These are phyloP conservation scores for Bugulina stolonifera DNA, from an alignment of 2,888 invertebrate species.

Conservation along the genomic window DNA sequence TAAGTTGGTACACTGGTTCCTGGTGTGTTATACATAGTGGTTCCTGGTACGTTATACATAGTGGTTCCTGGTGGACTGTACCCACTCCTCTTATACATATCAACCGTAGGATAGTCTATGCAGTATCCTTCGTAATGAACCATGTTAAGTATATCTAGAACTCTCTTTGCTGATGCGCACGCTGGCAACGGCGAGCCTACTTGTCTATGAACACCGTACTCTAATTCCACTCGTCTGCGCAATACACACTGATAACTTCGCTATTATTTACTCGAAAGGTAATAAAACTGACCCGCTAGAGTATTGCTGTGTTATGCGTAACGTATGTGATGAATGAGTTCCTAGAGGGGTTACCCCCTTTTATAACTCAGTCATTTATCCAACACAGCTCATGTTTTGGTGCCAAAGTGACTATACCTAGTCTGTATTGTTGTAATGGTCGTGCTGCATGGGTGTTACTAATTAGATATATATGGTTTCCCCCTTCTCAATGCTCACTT, in stretches of 20 bases:
- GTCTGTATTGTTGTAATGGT: not conserved
- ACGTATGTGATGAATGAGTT: not conserved
- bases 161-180: slow-evolving; percentile 15
- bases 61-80: not conserved
- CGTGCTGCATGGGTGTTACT: not conserved
- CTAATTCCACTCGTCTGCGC: slow-evolving; percentile 1
- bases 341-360: not conserved
- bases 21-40: not conserved
- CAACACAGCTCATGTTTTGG: not conserved
- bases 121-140: not conserved
- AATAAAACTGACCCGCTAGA: not conserved
- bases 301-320: not conserved
- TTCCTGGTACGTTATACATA: not conserved
- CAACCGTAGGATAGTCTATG: not conserved
- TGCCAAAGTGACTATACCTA: not conserved
- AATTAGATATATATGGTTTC: no score
- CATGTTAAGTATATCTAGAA: slow-evolving; percentile 8
- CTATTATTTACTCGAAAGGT: not conserved
- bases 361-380: not conserved
- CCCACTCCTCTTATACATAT: not conserved
- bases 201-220: no score
- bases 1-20: not conserved
- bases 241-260: slow-evolving; percentile 1
- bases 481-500: not conserved
- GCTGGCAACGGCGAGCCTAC: no score